Percentiles rank a stretch among this genome's conserved stretches.
Evolutionary conservation across 64 coral and sea anemone genomes (phyloP).

Genomic region (Montipora efflorescens): DNA sequence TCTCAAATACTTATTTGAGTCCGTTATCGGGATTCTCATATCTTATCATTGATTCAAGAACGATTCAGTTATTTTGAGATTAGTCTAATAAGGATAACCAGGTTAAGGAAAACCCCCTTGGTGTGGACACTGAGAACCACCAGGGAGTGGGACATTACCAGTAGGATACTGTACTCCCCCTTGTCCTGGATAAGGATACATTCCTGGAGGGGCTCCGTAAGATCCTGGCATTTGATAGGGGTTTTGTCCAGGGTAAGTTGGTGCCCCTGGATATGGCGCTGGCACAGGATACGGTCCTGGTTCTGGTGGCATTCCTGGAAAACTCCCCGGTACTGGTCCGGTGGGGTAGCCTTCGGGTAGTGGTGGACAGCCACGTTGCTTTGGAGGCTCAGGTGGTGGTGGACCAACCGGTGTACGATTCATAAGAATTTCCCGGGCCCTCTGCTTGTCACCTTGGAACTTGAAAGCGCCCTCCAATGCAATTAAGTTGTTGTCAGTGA

Average conservation of each 20-base stretch:
- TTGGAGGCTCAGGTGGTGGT: background rate
- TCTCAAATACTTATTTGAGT: no score
- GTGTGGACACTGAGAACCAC: background rate
- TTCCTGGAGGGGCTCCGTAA: background rate
- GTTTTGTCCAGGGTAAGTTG: conserved; percentile 34
- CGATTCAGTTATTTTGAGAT: background rate
- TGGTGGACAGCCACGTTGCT: background rate
- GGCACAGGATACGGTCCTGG: background rate
- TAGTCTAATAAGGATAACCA: background rate
- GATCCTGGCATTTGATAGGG: conserved; percentile 3
- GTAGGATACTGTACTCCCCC: conserved; percentile 25
- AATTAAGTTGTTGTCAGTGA: conserved; percentile 49
- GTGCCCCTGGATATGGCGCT: conserved; percentile 25
- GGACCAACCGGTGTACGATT: background rate
- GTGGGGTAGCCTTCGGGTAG: background rate
- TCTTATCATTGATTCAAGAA: background rate
- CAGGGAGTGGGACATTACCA: background rate
- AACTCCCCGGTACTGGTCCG: background rate
- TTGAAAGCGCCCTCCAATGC: conserved; percentile 55
- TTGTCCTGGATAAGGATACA: background rate
- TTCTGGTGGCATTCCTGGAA: no score
- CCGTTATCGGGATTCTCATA: no score
- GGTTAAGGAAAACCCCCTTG: background rate
- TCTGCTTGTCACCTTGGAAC: conserved; percentile 31
- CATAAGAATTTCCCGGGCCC: conserved; percentile 45